These are phyloP conservation scores for Malthinus flaveolus DNA, from an alignment of 2,888 invertebrate genomes.

Conservation along the genomic window DNA sequence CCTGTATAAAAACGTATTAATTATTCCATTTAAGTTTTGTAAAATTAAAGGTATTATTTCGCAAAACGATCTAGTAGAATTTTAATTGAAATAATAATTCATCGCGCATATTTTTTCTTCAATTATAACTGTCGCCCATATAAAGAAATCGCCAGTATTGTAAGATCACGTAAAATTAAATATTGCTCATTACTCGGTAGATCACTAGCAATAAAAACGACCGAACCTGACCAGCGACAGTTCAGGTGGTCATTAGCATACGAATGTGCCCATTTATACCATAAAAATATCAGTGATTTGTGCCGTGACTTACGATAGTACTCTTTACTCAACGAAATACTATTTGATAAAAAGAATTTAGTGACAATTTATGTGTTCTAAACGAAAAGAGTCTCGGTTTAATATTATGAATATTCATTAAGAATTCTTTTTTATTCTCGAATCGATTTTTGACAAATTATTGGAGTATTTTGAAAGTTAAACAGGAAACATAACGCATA, in stretches of 20 bases:
- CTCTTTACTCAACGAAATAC: conserved; percentile 33
- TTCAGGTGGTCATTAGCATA: conserved; percentile 38
- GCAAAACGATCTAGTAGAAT: conserved; percentile 22
- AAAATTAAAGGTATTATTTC: conserved; percentile 17
- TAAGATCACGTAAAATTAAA: conserved; percentile 30
- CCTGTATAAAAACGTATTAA: too few species aligned
- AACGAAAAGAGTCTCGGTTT: conserved; percentile 18
- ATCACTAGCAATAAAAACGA: conserved; percentile 32
- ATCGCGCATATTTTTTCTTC: conserved; percentile 14
- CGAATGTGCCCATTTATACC: conserved; percentile 37
- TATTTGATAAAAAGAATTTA: conserved; percentile 33
- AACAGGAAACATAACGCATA: too few species aligned
- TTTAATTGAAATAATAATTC: conserved; percentile 27
- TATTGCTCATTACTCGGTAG: conserved; percentile 31
- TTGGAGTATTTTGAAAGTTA: too few species aligned
- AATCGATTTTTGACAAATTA: too few species aligned
- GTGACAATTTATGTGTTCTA: conserved; percentile 31
- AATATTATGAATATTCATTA: conserved; percentile 20
- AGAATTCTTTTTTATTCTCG: background rate
- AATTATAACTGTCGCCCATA: conserved; percentile 21
- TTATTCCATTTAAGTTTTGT: too few species aligned
- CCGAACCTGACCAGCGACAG: conserved; percentile 34
- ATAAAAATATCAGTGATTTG: conserved; percentile 37
- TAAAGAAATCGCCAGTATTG: conserved; percentile 23
- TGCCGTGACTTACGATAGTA: conserved; percentile 33